Evolutionary conservation across 2,113 vertebrate genomes (phyloP), one percentile per base, ranked within the genome.

Genomic region (Alligator mississippiensis): DNA sequence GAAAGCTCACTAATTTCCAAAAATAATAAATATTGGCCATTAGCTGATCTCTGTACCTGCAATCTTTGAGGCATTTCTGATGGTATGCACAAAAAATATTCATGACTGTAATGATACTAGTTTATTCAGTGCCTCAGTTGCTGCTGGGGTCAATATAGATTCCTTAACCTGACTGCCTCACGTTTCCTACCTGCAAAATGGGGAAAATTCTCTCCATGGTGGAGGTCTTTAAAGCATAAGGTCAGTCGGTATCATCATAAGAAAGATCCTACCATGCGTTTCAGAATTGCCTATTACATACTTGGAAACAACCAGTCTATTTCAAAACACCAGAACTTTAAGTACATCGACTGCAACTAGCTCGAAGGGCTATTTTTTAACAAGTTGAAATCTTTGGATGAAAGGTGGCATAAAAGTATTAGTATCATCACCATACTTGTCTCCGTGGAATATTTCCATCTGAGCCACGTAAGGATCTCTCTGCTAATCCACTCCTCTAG

Each of bases 401-500:
- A 93, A 85, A 77, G 80, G 87, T 21, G 5, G 55, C 28, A 64
- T 22, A 81, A 81, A 93, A 94, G 16, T 22, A 86, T 78, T 75
- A 88, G 66, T 47, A 75, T 28, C 82, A 87, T 24, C 79, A 94
- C 38, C 86, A 74, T 18, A 28, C 17, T 83, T 77, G 34, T 78
- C 86, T 85, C 88, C n/a, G 47, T 14, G 80, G 90, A 77, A 6
- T 62, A 90, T 19, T 82, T 80, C 86, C 77, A 2, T 62, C 34
- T 30, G 64, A 92, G 76, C 57, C 54, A 12, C 25, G 55, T 77
- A 68, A 91, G 68, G 24, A 85, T 90, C 88, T 61, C 61, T 87
- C 14, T 18, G 90, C 88, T 91, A 91, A 96, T 89, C 90, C 95
- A 97, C 83, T 80, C 68, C 84, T 88, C 90, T 61, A 57, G 74